phyloP scores from a whole-genome alignment of 2,113 vertebrate genomes.

The Myanophis thanlyinensis region DNA sequence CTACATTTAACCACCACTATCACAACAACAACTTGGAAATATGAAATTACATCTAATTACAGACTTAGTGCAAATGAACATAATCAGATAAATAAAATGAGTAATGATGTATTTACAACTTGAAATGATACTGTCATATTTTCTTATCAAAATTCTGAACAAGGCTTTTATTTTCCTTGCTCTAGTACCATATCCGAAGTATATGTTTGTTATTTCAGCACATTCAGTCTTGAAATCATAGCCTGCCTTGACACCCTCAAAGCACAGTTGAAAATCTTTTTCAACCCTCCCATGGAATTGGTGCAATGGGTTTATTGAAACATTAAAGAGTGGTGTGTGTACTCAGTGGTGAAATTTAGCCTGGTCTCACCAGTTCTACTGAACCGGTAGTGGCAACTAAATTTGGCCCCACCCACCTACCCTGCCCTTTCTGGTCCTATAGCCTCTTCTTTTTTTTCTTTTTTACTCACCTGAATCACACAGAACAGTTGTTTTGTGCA shows the following conservation, averaged over 20 bases:
- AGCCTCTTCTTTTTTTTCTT: no score
- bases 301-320: neutral
- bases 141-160: constrained; percentile 61
- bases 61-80: constrained; percentile 70
- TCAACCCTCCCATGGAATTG: neutral
- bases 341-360: no score
- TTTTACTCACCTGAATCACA: no score
- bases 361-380: no score
- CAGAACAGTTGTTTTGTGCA: no score
- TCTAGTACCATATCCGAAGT: constrained; percentile 50
- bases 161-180: constrained; percentile 58
- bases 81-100: constrained; percentile 71
- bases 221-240: neutral
- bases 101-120: constrained; percentile 66
- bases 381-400: no score
- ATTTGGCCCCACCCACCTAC: no score
- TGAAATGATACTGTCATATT: constrained; percentile 60
- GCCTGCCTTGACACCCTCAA: neutral
- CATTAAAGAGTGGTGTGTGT: neutral
- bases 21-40: constrained; percentile 50
- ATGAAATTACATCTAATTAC: constrained; percentile 68
- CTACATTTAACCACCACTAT: neutral
- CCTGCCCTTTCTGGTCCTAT: no score
- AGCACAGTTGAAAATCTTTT: neutral
- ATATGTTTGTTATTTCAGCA: constrained; percentile 53